phyloP scores from a whole-genome alignment of 2,888 invertebrate genomes.

The Hydroisotoma schaefferi region DNA sequence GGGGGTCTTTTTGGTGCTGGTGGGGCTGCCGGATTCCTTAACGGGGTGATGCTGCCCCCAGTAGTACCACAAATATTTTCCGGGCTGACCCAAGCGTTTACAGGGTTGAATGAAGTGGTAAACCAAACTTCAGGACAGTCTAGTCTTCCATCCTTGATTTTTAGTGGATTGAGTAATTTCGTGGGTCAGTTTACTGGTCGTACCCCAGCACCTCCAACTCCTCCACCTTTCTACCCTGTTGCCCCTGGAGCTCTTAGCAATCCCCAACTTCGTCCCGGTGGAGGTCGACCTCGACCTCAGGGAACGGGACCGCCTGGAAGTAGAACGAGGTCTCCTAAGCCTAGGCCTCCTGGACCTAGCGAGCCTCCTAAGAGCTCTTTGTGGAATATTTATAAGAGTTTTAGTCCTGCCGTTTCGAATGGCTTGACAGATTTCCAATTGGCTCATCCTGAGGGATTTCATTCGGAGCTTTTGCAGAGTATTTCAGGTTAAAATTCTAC shows the following conservation, averaged over 20 bases:
- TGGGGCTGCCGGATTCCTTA: neutral
- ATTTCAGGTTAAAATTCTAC: too few species aligned
- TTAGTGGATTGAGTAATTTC: neutral
- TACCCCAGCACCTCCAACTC: neutral
- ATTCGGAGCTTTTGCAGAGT: neutral
- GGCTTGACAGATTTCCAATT: constrained; percentile 1
- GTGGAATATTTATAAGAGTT: constrained; percentile 9
- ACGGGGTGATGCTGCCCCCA: neutral
- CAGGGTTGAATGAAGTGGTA: constrained; percentile 9
- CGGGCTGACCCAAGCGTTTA: constrained; percentile 4
- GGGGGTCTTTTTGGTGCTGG: constrained; percentile 1
- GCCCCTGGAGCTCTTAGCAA: neutral
- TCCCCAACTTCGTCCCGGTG: neutral
- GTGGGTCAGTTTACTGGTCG: neutral
- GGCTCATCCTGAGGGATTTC: constrained; percentile 3
- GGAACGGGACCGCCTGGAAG: neutral
- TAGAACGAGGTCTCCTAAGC: neutral
- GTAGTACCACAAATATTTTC: constrained; percentile 8
- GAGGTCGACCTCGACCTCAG: neutral
- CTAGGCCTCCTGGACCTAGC: neutral
- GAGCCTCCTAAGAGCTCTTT: neutral
- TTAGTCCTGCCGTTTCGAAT: neutral
- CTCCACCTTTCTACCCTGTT: constrained; percentile 1
- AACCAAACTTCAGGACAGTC: neutral
- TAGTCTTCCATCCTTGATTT: constrained; percentile 4